These are phyloP conservation scores for Pristiophorus japonicus DNA, from an alignment of 2,113 vertebrate genomes.

Conservation along the genomic window DNA sequence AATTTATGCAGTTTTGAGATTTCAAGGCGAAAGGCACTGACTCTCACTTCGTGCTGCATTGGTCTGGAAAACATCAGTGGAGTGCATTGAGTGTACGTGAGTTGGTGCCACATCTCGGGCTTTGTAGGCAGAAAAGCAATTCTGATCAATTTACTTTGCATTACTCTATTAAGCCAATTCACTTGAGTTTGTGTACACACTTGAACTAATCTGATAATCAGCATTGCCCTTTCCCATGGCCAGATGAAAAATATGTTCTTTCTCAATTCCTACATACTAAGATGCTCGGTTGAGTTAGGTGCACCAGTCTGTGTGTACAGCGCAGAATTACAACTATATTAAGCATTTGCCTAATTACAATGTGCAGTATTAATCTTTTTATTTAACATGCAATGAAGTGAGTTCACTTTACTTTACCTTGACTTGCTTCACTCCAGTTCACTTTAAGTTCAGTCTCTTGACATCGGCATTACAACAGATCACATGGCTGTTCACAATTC, in stretches of 20 bases:
- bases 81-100: not conserved
- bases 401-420: not conserved
- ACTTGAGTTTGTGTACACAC: not conserved
- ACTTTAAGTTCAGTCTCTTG: not conserved
- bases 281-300: too few species aligned
- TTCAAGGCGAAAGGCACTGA: not conserved
- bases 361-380: not conserved
- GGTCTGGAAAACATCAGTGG: not conserved
- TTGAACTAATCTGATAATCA: not conserved
- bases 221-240: not conserved
- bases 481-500: not conserved
- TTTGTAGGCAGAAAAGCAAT: not conserved
- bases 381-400: not conserved
- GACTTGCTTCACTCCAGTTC: not conserved
- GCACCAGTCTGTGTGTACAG: too few species aligned
- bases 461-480: not conserved
- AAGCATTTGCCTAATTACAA: not conserved
- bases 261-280: not conserved
- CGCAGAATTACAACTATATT: not conserved
- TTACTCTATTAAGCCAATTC: conserved; percentile 15
- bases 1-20: conserved; percentile 13
- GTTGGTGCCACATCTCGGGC: not conserved
- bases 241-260: not conserved
- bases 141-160: not conserved
- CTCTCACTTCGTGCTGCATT: not conserved